These are phyloP conservation scores for Toxotes chatareus DNA, from an alignment of 2,113 vertebrate genomes.

Conservation along the genomic window DNA sequence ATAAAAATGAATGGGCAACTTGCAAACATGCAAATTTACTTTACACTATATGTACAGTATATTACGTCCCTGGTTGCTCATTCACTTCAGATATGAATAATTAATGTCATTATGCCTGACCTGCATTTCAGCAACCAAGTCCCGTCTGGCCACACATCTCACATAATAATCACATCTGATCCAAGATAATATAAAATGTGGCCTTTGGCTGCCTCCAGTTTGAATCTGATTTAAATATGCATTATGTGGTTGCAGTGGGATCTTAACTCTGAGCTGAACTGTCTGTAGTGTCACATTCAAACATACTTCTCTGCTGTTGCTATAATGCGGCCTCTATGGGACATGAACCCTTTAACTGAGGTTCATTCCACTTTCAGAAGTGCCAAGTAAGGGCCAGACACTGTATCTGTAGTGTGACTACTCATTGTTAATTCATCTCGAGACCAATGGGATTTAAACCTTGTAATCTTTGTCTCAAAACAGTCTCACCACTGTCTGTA, in stretches of 20 bases:
- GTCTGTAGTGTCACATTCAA: conserved; percentile 55
- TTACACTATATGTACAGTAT: conserved; percentile 44
- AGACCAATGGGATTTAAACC: conserved; percentile 49
- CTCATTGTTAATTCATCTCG: conserved; percentile 64
- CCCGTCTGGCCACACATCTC: conserved; percentile 44
- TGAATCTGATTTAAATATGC: conserved; percentile 69
- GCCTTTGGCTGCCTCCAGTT: conserved; percentile 38
- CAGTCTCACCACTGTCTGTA: conserved; percentile 9
- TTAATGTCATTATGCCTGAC: conserved; percentile 66
- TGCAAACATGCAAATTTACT: conserved; percentile 23
- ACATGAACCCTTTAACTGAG: conserved; percentile 37
- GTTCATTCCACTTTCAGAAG: conserved; percentile 52
- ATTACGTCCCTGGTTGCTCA: conserved; percentile 24
- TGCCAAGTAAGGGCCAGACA: conserved; percentile 45
- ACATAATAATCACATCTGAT: conserved; percentile 65
- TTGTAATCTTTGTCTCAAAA: conserved; percentile 30
- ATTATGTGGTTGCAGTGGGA: conserved; percentile 51
- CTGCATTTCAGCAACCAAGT: conserved; percentile 54
- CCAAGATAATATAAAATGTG: conserved; percentile 44
- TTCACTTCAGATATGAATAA: conserved; percentile 66
- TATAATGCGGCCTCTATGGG: conserved; percentile 41
- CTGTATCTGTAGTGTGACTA: conserved; percentile 48
- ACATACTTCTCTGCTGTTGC: conserved; percentile 40
- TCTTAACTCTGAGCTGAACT: conserved; percentile 65
- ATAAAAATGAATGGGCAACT: conserved; percentile 45